Percentiles rank a stretch among this genome's conserved stretches.
phyloP scores from a whole-genome alignment of 2,888 invertebrate genomes.

The Hyppa rectilinea region DNA sequence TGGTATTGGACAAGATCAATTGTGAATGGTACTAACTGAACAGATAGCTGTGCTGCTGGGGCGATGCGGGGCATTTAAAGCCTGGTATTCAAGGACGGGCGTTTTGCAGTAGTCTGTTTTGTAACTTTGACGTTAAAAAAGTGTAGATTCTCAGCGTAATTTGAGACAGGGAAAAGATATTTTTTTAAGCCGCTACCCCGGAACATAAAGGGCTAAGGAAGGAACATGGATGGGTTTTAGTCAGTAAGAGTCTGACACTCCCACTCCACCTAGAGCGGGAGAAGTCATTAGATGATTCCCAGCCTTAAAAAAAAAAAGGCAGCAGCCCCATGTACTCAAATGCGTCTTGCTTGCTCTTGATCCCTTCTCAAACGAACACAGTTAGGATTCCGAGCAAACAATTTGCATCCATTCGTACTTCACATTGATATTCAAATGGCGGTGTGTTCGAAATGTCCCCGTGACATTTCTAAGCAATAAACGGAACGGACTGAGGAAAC shows the following conservation, averaged over 20 bases:
- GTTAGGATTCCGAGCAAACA: slow-evolving; percentile 49
- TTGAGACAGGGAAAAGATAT: too few species aligned
- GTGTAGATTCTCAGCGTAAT: background rate
- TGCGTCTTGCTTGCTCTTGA: background rate
- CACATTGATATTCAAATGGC: slow-evolving; percentile 60
- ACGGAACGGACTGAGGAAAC: slow-evolving; percentile 63
- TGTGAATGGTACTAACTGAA: background rate
- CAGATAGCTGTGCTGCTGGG: background rate
- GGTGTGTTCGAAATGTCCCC: slow-evolving; percentile 67
- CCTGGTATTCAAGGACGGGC: too few species aligned
- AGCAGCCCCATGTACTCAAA: too few species aligned
- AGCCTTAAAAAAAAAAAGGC: too few species aligned
- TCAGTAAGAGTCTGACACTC: too few species aligned
- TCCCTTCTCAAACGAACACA: slow-evolving; percentile 12
- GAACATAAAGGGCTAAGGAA: too few species aligned
- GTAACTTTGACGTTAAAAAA: background rate
- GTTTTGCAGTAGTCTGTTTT: background rate
- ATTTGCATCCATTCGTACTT: slow-evolving; percentile 43
- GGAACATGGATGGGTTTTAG: too few species aligned
- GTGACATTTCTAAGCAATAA: slow-evolving; percentile 74
- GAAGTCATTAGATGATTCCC: too few species aligned
- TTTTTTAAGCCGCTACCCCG: too few species aligned
- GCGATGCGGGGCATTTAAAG: too few species aligned
- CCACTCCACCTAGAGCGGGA: too few species aligned
- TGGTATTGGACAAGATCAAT: background rate